Evolutionary conservation across 2,888 invertebrate species (phyloP).

Genomic region (Tridacna gigas): DNA sequence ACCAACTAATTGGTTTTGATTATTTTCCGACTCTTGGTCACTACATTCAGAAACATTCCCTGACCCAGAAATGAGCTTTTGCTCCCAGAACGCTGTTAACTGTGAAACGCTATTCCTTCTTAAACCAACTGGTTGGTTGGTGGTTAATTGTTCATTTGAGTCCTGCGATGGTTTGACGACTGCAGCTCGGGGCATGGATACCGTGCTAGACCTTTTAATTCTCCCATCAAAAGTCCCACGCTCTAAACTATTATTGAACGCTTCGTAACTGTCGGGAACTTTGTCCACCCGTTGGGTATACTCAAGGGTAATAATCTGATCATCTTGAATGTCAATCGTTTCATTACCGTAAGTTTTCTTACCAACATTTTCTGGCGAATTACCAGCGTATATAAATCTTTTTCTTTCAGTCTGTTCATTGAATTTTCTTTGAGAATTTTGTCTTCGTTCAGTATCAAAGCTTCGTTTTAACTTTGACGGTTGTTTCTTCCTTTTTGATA

Average conservation of each 20-base stretch:
- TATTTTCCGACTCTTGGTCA: neutral
- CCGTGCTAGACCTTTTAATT: constrained; percentile 8
- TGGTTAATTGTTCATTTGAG: neutral
- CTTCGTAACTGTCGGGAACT: constrained; percentile 4
- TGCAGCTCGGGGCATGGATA: neutral
- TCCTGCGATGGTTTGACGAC: neutral
- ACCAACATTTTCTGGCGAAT: neutral
- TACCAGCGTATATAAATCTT: too few relatives aligned
- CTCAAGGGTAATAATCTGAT: neutral
- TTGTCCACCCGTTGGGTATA: neutral
- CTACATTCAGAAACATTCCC: neutral
- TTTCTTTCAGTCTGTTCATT: neutral
- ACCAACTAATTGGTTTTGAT: neutral
- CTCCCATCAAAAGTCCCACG: neutral
- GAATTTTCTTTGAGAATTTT: neutral
- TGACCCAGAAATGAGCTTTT: neutral
- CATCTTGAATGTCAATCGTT: neutral
- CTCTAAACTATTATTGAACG: constrained; percentile 2
- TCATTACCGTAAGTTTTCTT: neutral
- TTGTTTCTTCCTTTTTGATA: neutral
- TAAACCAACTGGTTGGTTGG: neutral
- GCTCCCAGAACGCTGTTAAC: constrained; percentile 7
- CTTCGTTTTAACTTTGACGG: neutral
- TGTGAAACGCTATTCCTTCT: constrained; percentile 18
- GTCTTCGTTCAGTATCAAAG: neutral